Base-by-base conservation (phyloP, 2,888 invertebrate species). In the Tetropium fuscum region DNA sequence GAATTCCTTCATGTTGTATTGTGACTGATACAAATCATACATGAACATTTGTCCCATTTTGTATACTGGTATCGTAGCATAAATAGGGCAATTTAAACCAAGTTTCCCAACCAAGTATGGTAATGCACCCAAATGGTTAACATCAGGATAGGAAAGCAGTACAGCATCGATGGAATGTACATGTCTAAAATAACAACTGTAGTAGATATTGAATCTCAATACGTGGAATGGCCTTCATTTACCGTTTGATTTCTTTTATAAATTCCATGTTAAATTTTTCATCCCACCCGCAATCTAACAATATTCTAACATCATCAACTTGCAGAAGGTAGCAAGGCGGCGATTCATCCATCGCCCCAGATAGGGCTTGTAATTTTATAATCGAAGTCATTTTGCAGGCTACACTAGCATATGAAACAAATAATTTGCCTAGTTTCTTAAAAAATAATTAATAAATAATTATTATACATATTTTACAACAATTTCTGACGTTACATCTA, bases 41-140 rank as follows among this genome's bases (percentile, higher is more conserved):
- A 98, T 95, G 77, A 98, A 98, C 98, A 99, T 97, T 82, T 99
- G 98, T 0, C 98, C 99, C 99, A 99, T 99, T 85, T 99, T 98
- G 80, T 96, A 97, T 1, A 99, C 95, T 0, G 99, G 99, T 61
- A 98, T 91, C 0, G 99, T 99, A 0, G 98, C 94, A 80, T 98
- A 99, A 60, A 99, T 94, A 0, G 99, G 98, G 79, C 98, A 98
- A 79, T 88, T 94, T 0, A 99, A 85, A 0, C 96, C 96, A 60
- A 96, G 89, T 80, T 96, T 97, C 5, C 98, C 97, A 0, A 99
- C 96, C 30, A 97, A 85, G 80, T 97, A 98, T 0, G 99, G 98
- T 45, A 99, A 81, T 0, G 98, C 98, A 41, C 99, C 99, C 10
- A 99, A 86, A 82, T 99, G 99, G 19, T 92, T 82, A 0, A 92